Conservation (phyloP, 2,797 vertebrate genomes). For the Sebastes nivosus region DNA sequence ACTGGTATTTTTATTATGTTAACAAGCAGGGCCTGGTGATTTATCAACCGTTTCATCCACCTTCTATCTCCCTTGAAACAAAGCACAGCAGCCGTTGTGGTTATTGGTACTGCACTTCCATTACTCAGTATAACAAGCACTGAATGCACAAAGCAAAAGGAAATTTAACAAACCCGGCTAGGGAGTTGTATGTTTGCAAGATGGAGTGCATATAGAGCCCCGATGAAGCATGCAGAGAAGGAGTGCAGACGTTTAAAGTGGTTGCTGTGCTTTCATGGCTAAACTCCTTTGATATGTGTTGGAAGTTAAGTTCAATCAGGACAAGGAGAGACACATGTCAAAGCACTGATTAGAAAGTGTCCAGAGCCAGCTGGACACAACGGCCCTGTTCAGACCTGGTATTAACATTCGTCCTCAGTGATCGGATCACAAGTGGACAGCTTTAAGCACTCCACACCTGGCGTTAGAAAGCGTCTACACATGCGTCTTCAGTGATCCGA, state of each 20-base stretch:
- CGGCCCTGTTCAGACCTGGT: too few relatives aligned
- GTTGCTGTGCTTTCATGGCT: neutral
- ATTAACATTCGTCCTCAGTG: too few relatives aligned
- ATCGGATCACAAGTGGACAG: too few relatives aligned
- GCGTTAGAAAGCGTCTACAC: too few relatives aligned
- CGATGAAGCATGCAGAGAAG: neutral
- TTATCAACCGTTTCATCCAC: conserved; percentile 30
- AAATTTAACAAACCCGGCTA: neutral
- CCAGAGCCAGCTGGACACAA: conserved; percentile 55
- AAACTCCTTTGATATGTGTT: conserved; percentile 52
- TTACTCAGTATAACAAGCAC: conserved; percentile 28
- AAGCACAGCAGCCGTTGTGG: conserved; percentile 6
- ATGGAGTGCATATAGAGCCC: neutral
- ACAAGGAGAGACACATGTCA: conserved; percentile 48
- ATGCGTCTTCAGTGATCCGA: too few relatives aligned
- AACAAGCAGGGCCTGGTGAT: conserved; percentile 16
- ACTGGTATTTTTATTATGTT: conserved; percentile 37
- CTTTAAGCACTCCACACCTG: too few relatives aligned
- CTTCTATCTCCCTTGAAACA: conserved; percentile 22
- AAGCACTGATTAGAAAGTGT: conserved; percentile 56
- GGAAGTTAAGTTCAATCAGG: conserved; percentile 45
- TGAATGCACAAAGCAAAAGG: neutral
- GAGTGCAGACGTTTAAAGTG: neutral
- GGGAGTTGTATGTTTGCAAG: conserved; percentile 1
- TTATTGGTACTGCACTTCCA: conserved; percentile 27